Conservation (phyloP, 2,797 vertebrate genomes). For the Dendrocincla fuliginosa region DNA sequence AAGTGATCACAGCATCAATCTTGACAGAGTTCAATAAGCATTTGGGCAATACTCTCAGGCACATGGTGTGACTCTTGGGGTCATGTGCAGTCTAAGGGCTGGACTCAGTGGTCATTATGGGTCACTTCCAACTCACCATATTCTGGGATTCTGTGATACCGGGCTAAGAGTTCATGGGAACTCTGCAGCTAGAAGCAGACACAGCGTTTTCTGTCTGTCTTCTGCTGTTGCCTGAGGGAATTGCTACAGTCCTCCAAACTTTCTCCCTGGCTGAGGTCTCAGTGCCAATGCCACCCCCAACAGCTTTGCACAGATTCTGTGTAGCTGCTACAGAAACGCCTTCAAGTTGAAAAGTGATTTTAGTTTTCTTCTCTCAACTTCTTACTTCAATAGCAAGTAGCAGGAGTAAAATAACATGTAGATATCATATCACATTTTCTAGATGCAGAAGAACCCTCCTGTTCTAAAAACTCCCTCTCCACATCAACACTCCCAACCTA, state of each 20-base stretch:
- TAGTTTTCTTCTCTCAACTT: neutral
- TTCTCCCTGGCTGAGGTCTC: neutral
- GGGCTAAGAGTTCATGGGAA: neutral
- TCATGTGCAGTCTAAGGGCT: rapidly evolving
- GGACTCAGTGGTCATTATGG: neutral
- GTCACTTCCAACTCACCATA: neutral
- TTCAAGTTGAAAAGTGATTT: neutral
- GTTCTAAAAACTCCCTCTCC: neutral
- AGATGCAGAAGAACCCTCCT: neutral
- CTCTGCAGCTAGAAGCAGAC: neutral
- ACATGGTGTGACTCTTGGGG: neutral
- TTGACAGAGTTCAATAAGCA: neutral
- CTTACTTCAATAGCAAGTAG: neutral
- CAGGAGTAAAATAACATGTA: neutral
- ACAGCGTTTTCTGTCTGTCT: neutral
- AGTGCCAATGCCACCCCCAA: rapidly evolving
- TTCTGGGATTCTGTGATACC: neutral
- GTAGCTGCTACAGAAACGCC: neutral
- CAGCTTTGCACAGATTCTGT: neutral
- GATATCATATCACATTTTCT: neutral
- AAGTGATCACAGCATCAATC: neutral
- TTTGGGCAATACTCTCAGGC: neutral
- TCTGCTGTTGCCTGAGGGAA: neutral
- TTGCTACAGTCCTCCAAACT: neutral
- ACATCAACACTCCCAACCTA: neutral